These are phyloP conservation scores for Arrhamphus sclerolepis DNA, from an alignment of 2,797 vertebrate species.

Conservation along the genomic window DNA sequence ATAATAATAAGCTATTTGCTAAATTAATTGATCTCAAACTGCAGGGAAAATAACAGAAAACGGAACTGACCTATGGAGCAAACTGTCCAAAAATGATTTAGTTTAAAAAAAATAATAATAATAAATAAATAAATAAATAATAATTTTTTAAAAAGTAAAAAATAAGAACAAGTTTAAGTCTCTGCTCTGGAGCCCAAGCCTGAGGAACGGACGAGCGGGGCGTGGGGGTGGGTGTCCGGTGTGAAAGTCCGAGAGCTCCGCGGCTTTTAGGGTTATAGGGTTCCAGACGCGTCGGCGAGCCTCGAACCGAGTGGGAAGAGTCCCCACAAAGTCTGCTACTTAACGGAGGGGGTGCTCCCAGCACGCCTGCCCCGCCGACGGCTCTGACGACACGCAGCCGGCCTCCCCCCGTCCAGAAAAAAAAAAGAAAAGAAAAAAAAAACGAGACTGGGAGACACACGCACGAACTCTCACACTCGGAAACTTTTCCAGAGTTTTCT, in stretches of 20 bases:
- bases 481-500: conserved; percentile 90
- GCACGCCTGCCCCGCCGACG: conserved; percentile 78
- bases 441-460: conserved; percentile 36
- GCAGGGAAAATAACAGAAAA: neutral
- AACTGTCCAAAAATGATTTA: conserved; percentile 8
- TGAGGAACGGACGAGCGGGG: conserved; percentile 41
- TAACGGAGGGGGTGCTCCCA: conserved; percentile 93
- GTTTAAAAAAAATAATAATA: conserved; percentile 3
- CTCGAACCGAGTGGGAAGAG: conserved; percentile 88
- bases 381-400: conserved; percentile 90
- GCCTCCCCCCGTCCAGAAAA: conserved; percentile 29
- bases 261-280: conserved; percentile 49
- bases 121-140: too few relatives aligned
- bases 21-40: conserved; percentile 1
- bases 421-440: neutral
- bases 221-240: conserved; percentile 23
- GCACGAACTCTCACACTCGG: conserved; percentile 73
- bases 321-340: conserved; percentile 87
- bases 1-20: too few relatives aligned
- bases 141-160: conserved; percentile 2
- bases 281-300: conserved; percentile 77
- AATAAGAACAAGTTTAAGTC: conserved; percentile 32
- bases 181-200: conserved; percentile 50
- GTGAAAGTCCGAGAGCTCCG: conserved; percentile 52
- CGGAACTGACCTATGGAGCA: conserved; percentile 57